Percentiles rank a stretch among this genome's conserved stretches.
phyloP scores from a whole-genome alignment of 2,797 vertebrate genomes.

The Chaetophractus vellerosus region DNA sequence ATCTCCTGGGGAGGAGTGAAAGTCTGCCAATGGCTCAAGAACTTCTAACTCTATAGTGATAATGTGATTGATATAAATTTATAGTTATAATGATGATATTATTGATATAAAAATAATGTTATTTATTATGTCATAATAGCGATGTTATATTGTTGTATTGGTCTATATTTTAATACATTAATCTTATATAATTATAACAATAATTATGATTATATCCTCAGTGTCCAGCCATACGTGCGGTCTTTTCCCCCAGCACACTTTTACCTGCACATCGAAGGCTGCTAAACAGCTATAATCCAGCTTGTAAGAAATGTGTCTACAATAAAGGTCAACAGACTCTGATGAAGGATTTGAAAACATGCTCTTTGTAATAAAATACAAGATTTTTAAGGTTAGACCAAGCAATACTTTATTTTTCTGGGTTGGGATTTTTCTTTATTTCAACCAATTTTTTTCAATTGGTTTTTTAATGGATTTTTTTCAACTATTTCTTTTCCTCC shows the following conservation, averaged over 20 bases:
- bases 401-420: background rate
- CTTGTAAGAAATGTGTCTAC: background rate
- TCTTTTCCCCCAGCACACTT: background rate
- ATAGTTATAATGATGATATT: background rate
- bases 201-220: background rate
- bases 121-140: background rate
- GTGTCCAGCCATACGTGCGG: background rate
- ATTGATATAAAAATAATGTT: background rate
- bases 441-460: background rate
- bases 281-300: background rate
- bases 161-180: background rate
- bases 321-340: background rate
- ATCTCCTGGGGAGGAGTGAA: background rate
- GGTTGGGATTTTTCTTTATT: slow-evolving; percentile 27
- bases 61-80: background rate
- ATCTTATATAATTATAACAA: background rate
- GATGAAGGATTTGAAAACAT: background rate
- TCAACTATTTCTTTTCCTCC: background rate
- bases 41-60: background rate
- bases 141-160: background rate
- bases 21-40: background rate
- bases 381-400: slow-evolving; percentile 15
- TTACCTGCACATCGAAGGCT: background rate
- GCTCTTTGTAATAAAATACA: slow-evolving; percentile 62
- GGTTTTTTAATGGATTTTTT: background rate